Conservation (phyloP, 2,797 vertebrate genomes). For the Notolabrus celidotus region DNA sequence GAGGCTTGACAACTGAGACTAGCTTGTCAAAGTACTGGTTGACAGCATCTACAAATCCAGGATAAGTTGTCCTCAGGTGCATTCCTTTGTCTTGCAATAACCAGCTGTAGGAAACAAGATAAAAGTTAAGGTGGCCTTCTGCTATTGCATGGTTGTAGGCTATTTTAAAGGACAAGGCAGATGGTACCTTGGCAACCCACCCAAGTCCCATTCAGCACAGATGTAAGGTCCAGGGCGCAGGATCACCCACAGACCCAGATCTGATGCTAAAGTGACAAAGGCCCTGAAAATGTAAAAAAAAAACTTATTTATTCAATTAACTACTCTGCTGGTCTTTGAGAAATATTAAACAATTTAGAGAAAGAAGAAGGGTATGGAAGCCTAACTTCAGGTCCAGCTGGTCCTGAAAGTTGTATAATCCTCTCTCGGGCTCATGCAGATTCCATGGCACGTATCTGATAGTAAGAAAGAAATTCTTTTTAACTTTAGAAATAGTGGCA, state of each 20-base stretch:
- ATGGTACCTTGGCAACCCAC: conserved; percentile 90
- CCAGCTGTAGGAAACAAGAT: conserved; percentile 83
- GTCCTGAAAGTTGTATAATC: conserved; percentile 88
- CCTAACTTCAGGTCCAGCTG: conserved; percentile 90
- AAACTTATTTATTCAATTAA: neutral
- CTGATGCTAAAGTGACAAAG: conserved; percentile 88
- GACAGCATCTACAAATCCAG: conserved; percentile 88
- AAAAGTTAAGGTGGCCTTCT: neutral
- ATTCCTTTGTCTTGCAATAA: conserved; percentile 88
- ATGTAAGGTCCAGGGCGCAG: conserved; percentile 92
- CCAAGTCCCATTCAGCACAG: conserved; percentile 85
- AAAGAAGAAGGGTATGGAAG: neutral
- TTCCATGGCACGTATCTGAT: conserved; percentile 94
- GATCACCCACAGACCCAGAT: conserved; percentile 92
- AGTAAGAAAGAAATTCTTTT: neutral
- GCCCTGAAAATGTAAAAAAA: conserved; percentile 78
- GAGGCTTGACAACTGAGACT: conserved; percentile 81
- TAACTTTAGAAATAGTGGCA: neutral
- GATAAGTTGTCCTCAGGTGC: conserved; percentile 89
- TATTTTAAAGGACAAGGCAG: conserved; percentile 11
- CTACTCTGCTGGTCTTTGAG: neutral
- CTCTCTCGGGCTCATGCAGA: conserved; percentile 90
- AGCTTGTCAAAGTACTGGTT: conserved; percentile 90
- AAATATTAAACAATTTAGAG: neutral
- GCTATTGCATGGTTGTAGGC: neutral